Conservation (phyloP, 1,140 invertebrate species). For the Pogonognathellus flavescens region DNA sequence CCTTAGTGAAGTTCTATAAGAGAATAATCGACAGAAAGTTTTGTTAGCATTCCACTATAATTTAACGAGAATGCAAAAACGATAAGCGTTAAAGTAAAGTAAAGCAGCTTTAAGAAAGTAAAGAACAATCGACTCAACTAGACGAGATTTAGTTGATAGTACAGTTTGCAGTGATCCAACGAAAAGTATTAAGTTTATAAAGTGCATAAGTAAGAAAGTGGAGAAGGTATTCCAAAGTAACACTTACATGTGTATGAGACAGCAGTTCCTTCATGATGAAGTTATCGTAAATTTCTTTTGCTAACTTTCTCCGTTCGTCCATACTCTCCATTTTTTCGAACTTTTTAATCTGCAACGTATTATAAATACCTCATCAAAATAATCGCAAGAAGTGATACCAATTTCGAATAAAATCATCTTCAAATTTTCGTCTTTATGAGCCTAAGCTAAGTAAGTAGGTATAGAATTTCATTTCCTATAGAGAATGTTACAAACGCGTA, state of each 20-base stretch:
- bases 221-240: slow-evolving; percentile 16
- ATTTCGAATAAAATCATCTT: no score
- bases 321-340: slow-evolving; percentile 98
- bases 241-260: slow-evolving; percentile 95
- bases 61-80: not conserved
- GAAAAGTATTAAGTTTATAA: not conserved
- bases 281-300: slow-evolving; percentile 98
- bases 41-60: not conserved
- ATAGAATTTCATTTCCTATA: no score
- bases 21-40: slow-evolving; percentile 53
- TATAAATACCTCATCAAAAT: not conserved
- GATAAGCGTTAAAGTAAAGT: not conserved
- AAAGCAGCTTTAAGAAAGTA: not conserved
- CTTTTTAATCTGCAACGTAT: slow-evolving; percentile 88
- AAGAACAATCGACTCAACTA: not conserved
- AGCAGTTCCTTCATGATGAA: slow-evolving; percentile 99
- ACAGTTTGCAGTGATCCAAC: not conserved
- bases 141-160: not conserved
- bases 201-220: slow-evolving; percentile 22
- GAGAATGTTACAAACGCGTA: no score
- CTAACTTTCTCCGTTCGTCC: slow-evolving; percentile 94
- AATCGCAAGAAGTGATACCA: no score
- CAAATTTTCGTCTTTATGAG: no score
- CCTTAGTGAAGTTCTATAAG: slow-evolving; percentile 94
- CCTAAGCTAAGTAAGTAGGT: no score